Base-by-base conservation (phyloP, 2,113 vertebrate genomes). In the Nibea coibor region DNA sequence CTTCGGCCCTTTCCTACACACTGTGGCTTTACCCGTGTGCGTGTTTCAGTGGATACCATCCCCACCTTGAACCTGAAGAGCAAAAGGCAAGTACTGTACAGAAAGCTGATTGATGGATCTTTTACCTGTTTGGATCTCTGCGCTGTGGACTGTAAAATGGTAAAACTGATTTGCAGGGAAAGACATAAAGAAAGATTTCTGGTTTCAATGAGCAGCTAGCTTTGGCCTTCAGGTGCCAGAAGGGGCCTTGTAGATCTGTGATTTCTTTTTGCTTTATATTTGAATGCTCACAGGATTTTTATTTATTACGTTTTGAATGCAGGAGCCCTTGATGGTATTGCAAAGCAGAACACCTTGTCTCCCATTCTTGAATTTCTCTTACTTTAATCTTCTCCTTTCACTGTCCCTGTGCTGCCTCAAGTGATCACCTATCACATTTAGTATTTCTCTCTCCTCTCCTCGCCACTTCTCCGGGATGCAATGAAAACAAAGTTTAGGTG, bases 321-420 rank as follows among this genome's bases (percentile, higher is more conserved):
- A 28, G 61, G 58, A 22, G 50, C 75, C 66, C 68, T 75, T 66
- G 31, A 71, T 69, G 28, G 57, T 58, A 51, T 61, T 74, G 45
- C 53, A 82, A 81, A 70, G 43, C 22, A 63, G 39, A 86, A 75
- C 51, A 59, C 57, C 39, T 64, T 56, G 59, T 85, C 17, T 69
- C 28, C 53, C 61, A 20, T 64, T 68, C 57, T 77, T 79, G 35
- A 75, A 66, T 80, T 71, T 65, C 57, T 69, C 16, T 47, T 51
- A 10, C 65, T 70, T 53, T 71, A 74, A 78, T 78, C 63, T 72
- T 68, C 4, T 54, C 19, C 28, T 72, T 42, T 68, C 51, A 72
- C 61, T 54, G 35, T 79, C 26, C 71, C 67, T 74, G 42, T 66
- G 43, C 35, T n/a, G 42, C 82, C 45, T 75, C 24, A 47, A 70